Base-by-base conservation (phyloP, 2,113 vertebrate species). In the Varanus komodoensis region DNA sequence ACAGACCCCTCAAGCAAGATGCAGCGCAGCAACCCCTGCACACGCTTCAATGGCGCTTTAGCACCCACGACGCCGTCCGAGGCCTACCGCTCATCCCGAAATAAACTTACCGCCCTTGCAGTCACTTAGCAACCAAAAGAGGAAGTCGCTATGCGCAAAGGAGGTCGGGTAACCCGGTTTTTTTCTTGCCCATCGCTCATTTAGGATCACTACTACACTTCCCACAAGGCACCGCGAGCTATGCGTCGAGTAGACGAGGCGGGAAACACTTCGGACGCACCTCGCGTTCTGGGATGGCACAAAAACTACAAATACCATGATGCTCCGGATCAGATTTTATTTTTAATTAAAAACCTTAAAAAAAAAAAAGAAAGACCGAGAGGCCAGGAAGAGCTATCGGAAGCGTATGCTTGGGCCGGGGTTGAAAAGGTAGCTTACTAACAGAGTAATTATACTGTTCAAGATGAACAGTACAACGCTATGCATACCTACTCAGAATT, bases 51-150 rank as follows among this genome's bases (percentile, higher is more conserved):
- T 44, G 19, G 23, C 27, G 44, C 79, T 54, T 12, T 15, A 5
- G 14, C 50, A 15, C 48, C 0, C 48, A 34, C 15, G 6, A n/a
- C 80, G 54, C 12, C 8, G 21, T 19, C 15, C 54, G 6, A 52
- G 44, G 27, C 67, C 52, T 52, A 82, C 89, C 94, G 64, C 93
- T 61, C 94, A 93, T 82, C 92, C 89, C 90, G 85, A 93, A 89
- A 95, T 91, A 94, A 95, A 95, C 91, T 86, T 90, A 83, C 92
- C 92, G 93, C 93, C 84, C n/a, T 82, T 73, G 38, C 32, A 2
- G 71, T 93, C 90, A 19, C 92, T 48, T 89, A 87, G 89, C 96
- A 95, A 82, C 95, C 92, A 61, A 11, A 52, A 4, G 9, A 69
- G 82, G 82, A 77, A 78, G 21, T 29, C 82, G 21, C 64, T 74